Evolutionary conservation across 2,113 vertebrate species (phyloP).

Genomic region (Cynocephalus volans): DNA sequence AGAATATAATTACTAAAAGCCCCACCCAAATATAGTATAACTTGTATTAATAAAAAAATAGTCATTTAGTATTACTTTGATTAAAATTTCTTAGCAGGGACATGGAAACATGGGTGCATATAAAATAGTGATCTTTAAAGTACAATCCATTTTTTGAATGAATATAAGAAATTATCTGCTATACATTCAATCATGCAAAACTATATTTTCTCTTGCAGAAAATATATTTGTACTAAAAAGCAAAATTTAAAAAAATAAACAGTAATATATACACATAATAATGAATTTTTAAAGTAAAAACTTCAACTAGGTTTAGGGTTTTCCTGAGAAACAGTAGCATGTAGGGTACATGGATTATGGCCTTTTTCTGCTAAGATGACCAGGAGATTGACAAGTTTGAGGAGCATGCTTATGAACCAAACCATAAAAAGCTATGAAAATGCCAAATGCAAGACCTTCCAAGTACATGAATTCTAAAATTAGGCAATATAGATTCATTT

Average conservation of each 20-base stretch:
- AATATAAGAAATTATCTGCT: not conserved
- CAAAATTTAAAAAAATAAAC: not conserved
- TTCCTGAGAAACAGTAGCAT: not conserved
- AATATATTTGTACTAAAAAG: not conserved
- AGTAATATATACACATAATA: not conserved
- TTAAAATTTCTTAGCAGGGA: slow-evolving; percentile 13
- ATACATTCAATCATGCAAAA: not conserved
- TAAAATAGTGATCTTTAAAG: not conserved
- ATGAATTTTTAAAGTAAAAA: slow-evolving; percentile 49
- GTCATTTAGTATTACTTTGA: not conserved
- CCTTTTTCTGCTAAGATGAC: not conserved
- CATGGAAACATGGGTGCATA: not conserved
- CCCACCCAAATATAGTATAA: not conserved
- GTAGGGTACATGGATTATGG: not conserved
- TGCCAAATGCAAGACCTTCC: not conserved
- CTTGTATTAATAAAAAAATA: not conserved
- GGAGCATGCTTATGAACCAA: not conserved
- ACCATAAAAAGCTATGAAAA: not conserved
- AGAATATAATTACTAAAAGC: not conserved
- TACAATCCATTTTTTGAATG: not conserved
- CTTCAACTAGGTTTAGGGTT: not conserved
- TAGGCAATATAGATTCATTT: not conserved
- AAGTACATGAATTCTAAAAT: not conserved
- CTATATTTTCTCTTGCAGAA: slow-evolving; percentile 35
- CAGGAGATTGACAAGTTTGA: not conserved